Conservation (phyloP, 2,888 invertebrate species). For the Camponotus fellah region DNA sequence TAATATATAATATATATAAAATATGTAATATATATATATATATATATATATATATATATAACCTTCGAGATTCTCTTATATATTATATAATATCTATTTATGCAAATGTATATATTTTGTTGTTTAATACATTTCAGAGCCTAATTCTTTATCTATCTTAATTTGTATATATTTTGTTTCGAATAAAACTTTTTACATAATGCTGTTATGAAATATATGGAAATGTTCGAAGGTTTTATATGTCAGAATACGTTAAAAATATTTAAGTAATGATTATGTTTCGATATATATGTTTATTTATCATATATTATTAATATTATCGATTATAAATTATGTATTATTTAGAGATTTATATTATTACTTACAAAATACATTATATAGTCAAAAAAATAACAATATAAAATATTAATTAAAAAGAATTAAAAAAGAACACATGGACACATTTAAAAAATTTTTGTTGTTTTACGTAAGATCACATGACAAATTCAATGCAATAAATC, state of each 20-base stretch:
- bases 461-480: neutral
- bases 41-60: neutral
- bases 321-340: slow-evolving; percentile 25
- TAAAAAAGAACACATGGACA: neutral
- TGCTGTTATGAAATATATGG: neutral
- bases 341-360: neutral
- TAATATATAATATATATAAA: no score
- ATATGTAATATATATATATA: neutral
- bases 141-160: no score
- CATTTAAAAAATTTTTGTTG: neutral
- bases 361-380: neutral
- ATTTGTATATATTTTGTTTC: neutral
- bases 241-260: neutral
- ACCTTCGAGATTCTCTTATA: neutral
- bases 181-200: neutral
- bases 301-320: neutral
- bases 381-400: slow-evolving; percentile 3
- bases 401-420: slow-evolving; percentile 17
- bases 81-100: neutral
- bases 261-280: neutral
- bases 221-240: neutral
- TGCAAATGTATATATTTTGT: neutral
- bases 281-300: neutral
- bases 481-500: neutral
- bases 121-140: no score